These are phyloP conservation scores for Casuarius casuarius DNA, from an alignment of 2,113 vertebrate genomes.

Conservation along the genomic window DNA sequence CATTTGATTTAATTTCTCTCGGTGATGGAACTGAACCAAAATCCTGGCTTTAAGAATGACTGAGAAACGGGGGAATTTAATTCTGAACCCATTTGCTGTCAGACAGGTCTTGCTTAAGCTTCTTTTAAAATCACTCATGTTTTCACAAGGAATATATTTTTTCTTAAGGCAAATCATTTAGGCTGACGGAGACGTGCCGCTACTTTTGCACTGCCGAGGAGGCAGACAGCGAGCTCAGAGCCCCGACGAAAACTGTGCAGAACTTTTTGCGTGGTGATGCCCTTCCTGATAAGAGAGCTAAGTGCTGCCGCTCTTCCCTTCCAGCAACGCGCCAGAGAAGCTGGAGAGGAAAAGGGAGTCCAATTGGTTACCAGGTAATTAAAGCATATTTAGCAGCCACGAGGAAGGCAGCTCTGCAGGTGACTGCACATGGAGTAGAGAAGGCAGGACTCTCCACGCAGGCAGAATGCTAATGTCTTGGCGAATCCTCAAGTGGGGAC, in stretches of 20 bases:
- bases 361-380: background rate
- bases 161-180: constrained; percentile 51
- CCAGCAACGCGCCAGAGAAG: background rate
- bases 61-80: constrained; percentile 42
- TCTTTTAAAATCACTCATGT: constrained; percentile 51
- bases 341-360: constrained; percentile 25
- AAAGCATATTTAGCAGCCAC: background rate
- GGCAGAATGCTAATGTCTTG: background rate
- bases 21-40: constrained; percentile 3
- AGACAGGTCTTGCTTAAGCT: constrained; percentile 50
- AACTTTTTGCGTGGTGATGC: constrained; percentile 39
- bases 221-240: constrained; percentile 33
- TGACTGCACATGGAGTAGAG: background rate
- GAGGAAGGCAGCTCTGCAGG: background rate
- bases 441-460: background rate
- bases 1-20: constrained; percentile 53
- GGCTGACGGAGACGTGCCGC: constrained; percentile 25
- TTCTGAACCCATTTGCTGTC: constrained; percentile 40
- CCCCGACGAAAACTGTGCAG: constrained; percentile 9
- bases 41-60: constrained; percentile 27
- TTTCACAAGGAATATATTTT: constrained; percentile 11
- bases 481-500: background rate
- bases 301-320: constrained; percentile 13
- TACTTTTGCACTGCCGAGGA: constrained; percentile 18
- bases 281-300: constrained; percentile 34